A percentile compares a stretch with the other conserved stretches of the same genome.
These are phyloP conservation scores for Cheirogaleus major DNA, from an alignment of 2,797 vertebrate genomes.

Conservation along the genomic window DNA sequence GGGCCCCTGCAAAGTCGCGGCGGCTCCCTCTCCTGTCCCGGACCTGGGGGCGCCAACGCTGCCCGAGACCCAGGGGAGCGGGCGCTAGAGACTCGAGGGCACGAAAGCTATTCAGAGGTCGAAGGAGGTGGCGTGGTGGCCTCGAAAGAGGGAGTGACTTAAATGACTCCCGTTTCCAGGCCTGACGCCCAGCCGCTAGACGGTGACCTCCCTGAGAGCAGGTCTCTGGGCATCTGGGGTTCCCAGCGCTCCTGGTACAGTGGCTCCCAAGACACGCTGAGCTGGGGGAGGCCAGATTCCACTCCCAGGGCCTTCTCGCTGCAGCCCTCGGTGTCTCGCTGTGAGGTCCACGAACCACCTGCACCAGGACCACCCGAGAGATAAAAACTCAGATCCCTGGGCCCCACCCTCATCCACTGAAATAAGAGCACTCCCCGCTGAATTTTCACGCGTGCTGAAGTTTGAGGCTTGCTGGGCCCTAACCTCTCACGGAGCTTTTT, in stretches of 20 bases:
- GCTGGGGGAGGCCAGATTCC: neutral
- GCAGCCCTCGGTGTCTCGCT: neutral
- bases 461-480: neutral
- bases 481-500: accelerated
- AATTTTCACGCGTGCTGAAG: neutral
- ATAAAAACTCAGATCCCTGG: neutral
- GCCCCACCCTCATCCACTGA: neutral
- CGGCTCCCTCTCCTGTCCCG: neutral
- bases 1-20: neutral
- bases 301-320: accelerated
- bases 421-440: neutral
- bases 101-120: accelerated
- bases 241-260: neutral
- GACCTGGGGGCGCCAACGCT: neutral
- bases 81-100: neutral
- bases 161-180: neutral
- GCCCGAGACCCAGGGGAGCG: neutral
- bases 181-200: neutral
- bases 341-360: neutral
- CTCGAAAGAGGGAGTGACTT: neutral
- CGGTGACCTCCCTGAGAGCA: neutral
- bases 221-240: accelerated
- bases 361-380: neutral
- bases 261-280: neutral
- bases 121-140: accelerated